These are phyloP conservation scores for Agriopis leucophaearia DNA, from an alignment of 2,888 invertebrate genomes.

Conservation along the genomic window DNA sequence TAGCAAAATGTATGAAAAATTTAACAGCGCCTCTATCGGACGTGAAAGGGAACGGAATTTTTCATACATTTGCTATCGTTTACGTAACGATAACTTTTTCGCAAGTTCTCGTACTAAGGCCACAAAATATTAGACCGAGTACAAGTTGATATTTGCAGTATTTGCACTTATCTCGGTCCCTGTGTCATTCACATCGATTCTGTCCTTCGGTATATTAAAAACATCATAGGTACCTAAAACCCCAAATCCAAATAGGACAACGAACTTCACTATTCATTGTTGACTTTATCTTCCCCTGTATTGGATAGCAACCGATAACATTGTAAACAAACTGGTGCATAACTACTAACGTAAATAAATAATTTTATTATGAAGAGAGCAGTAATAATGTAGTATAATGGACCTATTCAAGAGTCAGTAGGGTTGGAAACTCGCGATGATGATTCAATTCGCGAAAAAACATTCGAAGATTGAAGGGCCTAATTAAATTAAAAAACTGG, in stretches of 20 bases:
- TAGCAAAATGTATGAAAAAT: too few relatives aligned
- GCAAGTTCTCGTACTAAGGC: too few relatives aligned
- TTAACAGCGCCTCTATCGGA: too few relatives aligned
- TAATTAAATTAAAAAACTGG: too few relatives aligned
- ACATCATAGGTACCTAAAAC: background rate
- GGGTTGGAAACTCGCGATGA: background rate
- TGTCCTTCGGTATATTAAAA: too few relatives aligned
- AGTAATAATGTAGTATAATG: constrained; percentile 10
- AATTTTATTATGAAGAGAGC: constrained; percentile 8
- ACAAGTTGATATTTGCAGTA: background rate
- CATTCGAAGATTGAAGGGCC: too few relatives aligned
- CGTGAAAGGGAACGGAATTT: too few relatives aligned
- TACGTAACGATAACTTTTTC: too few relatives aligned
- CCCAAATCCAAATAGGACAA: constrained; percentile 22
- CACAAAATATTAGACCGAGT: background rate
- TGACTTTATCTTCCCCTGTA: constrained; percentile 38
- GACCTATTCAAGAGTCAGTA: constrained; percentile 13
- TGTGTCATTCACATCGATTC: too few relatives aligned
- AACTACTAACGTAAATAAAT: constrained; percentile 13
- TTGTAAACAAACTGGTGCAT: constrained; percentile 35
- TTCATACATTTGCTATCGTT: too few relatives aligned
- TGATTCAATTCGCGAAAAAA: too few relatives aligned
- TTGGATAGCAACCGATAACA: constrained; percentile 34
- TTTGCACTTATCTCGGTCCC: background rate
- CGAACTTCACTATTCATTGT: constrained; percentile 43